phyloP scores from a whole-genome alignment of 2,888 invertebrate genomes.

The Acanthosepion lycidas region DNA sequence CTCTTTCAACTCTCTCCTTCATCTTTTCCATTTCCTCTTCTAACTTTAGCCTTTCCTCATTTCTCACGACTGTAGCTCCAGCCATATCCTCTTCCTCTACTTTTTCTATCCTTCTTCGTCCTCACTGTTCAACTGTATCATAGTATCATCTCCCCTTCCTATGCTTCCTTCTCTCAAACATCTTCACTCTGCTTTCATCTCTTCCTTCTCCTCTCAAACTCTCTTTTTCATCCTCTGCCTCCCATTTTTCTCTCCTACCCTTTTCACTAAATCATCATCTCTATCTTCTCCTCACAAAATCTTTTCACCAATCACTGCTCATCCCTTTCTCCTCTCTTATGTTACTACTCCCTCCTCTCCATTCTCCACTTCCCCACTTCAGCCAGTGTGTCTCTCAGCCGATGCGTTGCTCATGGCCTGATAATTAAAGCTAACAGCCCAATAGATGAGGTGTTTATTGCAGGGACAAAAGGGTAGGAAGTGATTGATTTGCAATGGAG shows the following conservation, averaged over 20 bases:
- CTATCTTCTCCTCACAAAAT: not conserved
- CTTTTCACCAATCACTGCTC: not conserved
- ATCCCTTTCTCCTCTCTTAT: not conserved
- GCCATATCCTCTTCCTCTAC: too few relatives aligned
- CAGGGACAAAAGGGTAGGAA: constrained; percentile 45
- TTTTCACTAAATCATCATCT: not conserved
- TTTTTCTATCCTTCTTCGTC: too few relatives aligned
- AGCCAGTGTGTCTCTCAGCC: not conserved
- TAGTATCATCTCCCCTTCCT: not conserved
- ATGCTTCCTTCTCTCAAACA: not conserved
- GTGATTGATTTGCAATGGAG: constrained; percentile 43
- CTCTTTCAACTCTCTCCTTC: not conserved
- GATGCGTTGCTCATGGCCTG: constrained; percentile 38
- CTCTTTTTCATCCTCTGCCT: not conserved
- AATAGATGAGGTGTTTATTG: constrained; percentile 47
- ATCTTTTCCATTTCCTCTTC: not conserved
- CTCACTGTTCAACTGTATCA: too few relatives aligned
- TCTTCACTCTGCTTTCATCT: not conserved
- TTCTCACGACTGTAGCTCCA: too few relatives aligned
- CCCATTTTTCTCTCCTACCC: not conserved
- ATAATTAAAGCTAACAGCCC: constrained; percentile 46
- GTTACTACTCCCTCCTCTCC: not conserved
- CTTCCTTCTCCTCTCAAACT: not conserved
- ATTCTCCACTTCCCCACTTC: not conserved
- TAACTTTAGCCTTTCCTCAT: not conserved